Evolutionary conservation across 2,113 vertebrate species (phyloP), one percentile per base, ranked within the genome.

Genomic region (Cheirogaleus medius): DNA sequence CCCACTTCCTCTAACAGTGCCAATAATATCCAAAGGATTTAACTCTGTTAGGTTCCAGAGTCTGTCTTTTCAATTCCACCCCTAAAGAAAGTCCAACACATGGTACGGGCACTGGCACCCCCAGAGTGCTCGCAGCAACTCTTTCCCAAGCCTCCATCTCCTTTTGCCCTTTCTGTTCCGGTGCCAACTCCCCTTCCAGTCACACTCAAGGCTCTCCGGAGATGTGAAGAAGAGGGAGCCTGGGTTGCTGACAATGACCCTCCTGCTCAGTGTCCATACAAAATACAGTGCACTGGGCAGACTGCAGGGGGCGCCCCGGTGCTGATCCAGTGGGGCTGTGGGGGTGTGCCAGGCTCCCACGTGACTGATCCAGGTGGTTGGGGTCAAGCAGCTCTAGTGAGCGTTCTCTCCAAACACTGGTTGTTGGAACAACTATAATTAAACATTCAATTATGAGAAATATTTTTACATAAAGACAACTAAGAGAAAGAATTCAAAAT

Each of bases 291-390:
- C 63, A 3, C 37, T 14, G 32, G 71, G 15, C 6, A 58, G 86
- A 8, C 93, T 95, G 94, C 89, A 97, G 96, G 91, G 91, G 91
- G 88, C 85, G 60, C 93, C 63, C 42, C 1, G 6, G 71, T 17
- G 71, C 95, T 73, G 69, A 68, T 49, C 23, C 58, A 11, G 21
- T 0, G 1, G 4, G 18, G 47, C 58, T 8, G 0, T 39, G 8
- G 6, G 1, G 1, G 1, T 13, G 32, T 5, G 15, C 42, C n/a
- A 49, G 34, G 9, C 37, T 83, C 60, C 25, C 1, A 7, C 60
- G 54, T 11, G 49, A 64, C 82, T 77, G 49, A 86, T 2, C 8
- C 39, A 6, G 0, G 63, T 27, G 56, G 37, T 23, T 42, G 42
- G 81, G 60, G 37, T 37, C 83, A 18, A 63, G 56, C 39, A n/a